Percentiles rank a stretch among this genome's conserved stretches.
phyloP scores from a whole-genome alignment of 2,113 vertebrate species.

The Oceanodroma tethys region DNA sequence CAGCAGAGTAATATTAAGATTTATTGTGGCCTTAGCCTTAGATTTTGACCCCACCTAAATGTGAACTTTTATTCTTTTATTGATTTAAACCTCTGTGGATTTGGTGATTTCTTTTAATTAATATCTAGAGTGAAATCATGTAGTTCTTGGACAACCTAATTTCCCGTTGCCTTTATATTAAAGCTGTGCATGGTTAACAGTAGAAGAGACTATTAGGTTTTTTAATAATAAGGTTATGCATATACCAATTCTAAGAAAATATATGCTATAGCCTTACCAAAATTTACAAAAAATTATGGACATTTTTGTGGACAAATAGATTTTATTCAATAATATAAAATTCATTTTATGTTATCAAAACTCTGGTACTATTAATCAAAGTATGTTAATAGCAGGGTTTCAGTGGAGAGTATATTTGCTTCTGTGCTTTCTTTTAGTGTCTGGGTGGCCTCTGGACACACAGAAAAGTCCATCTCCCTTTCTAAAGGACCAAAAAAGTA shows the following conservation, averaged over 20 bases:
- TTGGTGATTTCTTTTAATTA: conserved; percentile 6
- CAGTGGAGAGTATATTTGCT: not conserved
- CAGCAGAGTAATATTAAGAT: not conserved
- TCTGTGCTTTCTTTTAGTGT: not conserved
- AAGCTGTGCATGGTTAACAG: not conserved
- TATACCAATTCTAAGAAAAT: not conserved
- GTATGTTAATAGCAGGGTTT: not conserved
- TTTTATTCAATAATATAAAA: not conserved
- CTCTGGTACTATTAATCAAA: not conserved
- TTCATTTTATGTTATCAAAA: not conserved
- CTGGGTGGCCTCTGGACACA: not conserved
- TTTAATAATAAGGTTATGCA: not conserved
- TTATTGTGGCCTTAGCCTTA: not conserved
- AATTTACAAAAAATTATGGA: not conserved
- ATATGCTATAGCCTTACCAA: not conserved
- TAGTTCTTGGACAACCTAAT: not conserved
- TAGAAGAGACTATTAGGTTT: not conserved
- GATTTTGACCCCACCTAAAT: not conserved
- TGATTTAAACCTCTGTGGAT: not conserved
- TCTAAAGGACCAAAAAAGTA: not conserved
- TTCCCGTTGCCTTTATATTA: not conserved
- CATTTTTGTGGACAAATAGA: not conserved
- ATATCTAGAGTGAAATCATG: not conserved
- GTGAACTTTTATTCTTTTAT: not conserved
- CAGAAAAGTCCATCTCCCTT: not conserved